Conservation (phyloP, 2,113 vertebrate species). For the Elgaria multicarinata region DNA sequence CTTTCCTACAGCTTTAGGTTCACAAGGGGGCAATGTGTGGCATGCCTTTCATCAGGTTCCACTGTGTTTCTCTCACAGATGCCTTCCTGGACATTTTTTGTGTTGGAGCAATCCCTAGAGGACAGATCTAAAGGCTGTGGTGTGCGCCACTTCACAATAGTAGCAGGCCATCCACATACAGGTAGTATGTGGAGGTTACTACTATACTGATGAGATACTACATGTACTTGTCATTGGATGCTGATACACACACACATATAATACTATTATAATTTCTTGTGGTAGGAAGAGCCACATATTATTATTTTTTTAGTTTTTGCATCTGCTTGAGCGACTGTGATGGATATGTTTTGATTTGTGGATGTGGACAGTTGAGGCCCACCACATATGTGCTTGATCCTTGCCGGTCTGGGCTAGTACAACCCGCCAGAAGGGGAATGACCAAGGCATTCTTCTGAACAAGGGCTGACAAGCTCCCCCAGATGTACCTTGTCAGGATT, state of each 20-base stretch:
- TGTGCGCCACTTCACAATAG: too few species aligned
- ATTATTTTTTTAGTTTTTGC: neutral
- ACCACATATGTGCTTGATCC: too few species aligned
- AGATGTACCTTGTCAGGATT: too few species aligned
- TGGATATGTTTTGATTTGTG: too few species aligned
- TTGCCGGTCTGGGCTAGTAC: too few species aligned
- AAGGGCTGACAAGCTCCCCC: too few species aligned
- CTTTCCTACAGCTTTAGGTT: constrained; percentile 50
- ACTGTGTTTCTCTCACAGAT: constrained; percentile 26
- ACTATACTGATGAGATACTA: neutral
- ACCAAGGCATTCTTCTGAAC: too few species aligned
- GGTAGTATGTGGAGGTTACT: neutral
- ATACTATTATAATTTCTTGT: neutral
- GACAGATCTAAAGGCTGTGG: neutral
- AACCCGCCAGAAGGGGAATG: too few species aligned
- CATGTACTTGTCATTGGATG: neutral
- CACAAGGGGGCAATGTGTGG: constrained; percentile 3
- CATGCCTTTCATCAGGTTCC: constrained; percentile 29
- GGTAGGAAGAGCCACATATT: neutral
- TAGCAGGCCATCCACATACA: neutral
- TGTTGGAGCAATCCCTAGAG: neutral
- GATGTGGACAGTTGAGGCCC: too few species aligned
- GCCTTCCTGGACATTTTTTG: neutral
- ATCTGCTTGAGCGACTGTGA: too few species aligned
- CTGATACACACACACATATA: neutral